phyloP scores from a whole-genome alignment of 1,140 invertebrate genomes.

The Pemphigus obesinymphae region DNA sequence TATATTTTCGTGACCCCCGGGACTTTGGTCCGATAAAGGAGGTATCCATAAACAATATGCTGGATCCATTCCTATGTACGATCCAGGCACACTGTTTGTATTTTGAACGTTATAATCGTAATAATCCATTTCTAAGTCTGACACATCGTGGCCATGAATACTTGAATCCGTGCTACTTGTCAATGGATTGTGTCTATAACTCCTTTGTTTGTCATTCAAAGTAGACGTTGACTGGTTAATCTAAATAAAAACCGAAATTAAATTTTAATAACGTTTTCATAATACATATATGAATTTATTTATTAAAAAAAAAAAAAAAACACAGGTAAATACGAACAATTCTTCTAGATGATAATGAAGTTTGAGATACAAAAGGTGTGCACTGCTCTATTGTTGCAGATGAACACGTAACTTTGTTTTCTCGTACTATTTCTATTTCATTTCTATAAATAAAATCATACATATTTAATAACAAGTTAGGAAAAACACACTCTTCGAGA shows the following conservation, averaged over 20 bases:
- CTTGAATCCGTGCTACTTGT: constrained; percentile 66
- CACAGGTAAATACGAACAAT: neutral
- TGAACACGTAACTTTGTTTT: neutral
- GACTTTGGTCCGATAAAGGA: constrained; percentile 55
- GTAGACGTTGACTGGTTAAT: constrained; percentile 6
- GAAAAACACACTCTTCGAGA: too few relatives aligned
- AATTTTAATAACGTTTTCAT: neutral
- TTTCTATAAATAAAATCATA: constrained; percentile 8
- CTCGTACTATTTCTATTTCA: neutral
- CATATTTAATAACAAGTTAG: too few relatives aligned
- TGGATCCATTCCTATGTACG: constrained; percentile 78
- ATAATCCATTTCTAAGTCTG: constrained; percentile 78
- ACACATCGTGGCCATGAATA: constrained; percentile 56
- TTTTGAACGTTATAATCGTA: constrained; percentile 82
- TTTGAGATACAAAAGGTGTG: constrained; percentile 4
- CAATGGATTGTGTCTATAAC: neutral
- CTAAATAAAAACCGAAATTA: neutral
- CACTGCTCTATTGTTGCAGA: neutral
- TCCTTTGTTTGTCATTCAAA: neutral
- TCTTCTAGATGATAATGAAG: constrained; percentile 3
- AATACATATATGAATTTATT: neutral
- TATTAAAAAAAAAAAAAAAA: neutral
- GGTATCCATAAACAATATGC: constrained; percentile 82
- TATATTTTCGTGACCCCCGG: neutral
- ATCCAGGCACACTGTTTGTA: constrained; percentile 73